A percentile compares a stretch with the other conserved stretches of the same genome.
Evolutionary conservation across 2,113 vertebrate species (phyloP).

Genomic region (Eptatretus burgeri): DNA sequence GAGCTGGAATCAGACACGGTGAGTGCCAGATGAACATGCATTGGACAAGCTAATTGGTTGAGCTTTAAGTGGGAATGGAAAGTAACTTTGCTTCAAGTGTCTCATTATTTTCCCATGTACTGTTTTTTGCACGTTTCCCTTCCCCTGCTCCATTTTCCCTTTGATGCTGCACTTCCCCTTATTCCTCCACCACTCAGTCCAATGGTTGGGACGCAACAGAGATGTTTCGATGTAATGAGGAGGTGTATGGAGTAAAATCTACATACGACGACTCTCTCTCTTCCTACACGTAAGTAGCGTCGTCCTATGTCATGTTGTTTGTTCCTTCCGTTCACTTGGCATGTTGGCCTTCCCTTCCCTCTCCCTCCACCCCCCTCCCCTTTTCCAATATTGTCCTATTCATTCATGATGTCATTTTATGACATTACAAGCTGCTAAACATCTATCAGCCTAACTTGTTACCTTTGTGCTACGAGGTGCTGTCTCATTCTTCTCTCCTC

Average conservation of each 20-base stretch:
- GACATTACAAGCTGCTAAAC: neutral
- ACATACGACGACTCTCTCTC: slow-evolving; percentile 62
- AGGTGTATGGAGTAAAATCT: slow-evolving; percentile 57
- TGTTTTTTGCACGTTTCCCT: neutral
- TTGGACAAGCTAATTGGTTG: neutral
- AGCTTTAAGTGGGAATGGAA: neutral
- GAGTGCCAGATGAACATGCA: neutral
- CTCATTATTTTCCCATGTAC: neutral
- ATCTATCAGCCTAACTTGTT: neutral
- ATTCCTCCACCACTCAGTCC: slow-evolving; percentile 31
- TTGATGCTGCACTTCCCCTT: slow-evolving; percentile 18
- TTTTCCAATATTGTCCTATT: neutral
- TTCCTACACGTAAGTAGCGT: slow-evolving; percentile 47
- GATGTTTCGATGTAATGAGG: slow-evolving; percentile 99
- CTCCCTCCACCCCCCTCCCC: neutral
- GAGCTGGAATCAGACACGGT: neutral
- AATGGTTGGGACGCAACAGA: slow-evolving; percentile 98
- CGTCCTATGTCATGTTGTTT: neutral
- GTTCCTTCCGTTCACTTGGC: neutral
- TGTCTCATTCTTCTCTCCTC: neutral
- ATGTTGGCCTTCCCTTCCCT: neutral
- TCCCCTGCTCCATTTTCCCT: slow-evolving; percentile 11
- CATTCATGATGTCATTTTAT: neutral
- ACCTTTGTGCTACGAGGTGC: neutral
- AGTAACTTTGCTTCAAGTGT: neutral